These are phyloP conservation scores for Urechis unicinctus DNA, from an alignment of 2,888 invertebrate genomes.

Conservation along the genomic window DNA sequence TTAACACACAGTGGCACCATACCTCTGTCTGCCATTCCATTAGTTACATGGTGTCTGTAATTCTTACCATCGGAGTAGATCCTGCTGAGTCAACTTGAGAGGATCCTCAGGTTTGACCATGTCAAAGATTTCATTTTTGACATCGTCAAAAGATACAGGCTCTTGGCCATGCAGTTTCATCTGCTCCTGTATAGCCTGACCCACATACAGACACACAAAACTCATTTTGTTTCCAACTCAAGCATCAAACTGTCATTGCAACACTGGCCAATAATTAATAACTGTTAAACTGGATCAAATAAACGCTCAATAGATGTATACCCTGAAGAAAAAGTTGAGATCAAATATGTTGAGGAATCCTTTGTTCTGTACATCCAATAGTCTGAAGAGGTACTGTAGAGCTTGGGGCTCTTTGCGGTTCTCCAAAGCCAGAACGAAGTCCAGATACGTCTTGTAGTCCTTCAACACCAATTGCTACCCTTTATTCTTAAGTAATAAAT, in stretches of 20 bases:
- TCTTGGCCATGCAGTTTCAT: conserved; percentile 83
- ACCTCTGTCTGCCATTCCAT: too few relatives aligned
- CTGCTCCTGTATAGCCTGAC: conserved; percentile 81
- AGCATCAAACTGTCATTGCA: too few relatives aligned
- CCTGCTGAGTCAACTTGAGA: conserved; percentile 75
- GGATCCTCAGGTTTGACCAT: conserved; percentile 89
- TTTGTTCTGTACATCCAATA: conserved; percentile 80
- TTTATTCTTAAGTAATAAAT: neutral
- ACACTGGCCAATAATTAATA: too few relatives aligned
- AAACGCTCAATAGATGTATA: conserved; percentile 30
- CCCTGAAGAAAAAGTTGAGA: conserved; percentile 85
- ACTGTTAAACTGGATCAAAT: too few relatives aligned
- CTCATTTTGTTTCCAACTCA: too few relatives aligned
- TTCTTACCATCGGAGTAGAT: conserved; percentile 70
- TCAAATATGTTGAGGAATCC: conserved; percentile 86
- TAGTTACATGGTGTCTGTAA: too few relatives aligned
- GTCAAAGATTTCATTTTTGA: conserved; percentile 95
- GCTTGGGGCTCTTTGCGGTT: conserved; percentile 87
- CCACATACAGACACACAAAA: conserved; percentile 3
- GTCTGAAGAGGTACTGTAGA: conserved; percentile 81
- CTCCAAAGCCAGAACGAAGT: conserved; percentile 87
- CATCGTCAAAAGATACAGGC: conserved; percentile 86
- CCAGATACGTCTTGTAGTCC: conserved; percentile 95
- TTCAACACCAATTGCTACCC: conserved; percentile 16
- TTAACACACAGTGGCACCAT: too few relatives aligned